Evolutionary conservation across 2,888 invertebrate species (phyloP).

Genomic region (Tetranychus truncatus): DNA sequence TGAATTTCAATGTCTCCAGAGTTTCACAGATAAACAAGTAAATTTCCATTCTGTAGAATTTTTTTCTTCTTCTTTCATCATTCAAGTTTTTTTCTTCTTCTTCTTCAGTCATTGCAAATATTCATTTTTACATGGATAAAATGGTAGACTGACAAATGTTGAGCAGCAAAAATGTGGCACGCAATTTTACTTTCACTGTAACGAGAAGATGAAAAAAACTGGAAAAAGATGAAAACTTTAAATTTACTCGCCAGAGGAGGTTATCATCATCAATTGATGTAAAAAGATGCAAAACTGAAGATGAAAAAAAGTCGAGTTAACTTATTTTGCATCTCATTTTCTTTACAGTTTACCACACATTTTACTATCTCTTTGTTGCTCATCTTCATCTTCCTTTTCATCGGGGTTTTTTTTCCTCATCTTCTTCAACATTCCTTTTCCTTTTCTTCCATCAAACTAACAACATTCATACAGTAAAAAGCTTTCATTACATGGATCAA

Average conservation of each 20-base stretch:
- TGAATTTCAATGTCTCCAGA: constrained; percentile 1
- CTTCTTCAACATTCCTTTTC: not conserved
- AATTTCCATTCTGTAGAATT: not conserved
- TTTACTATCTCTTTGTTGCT: not conserved
- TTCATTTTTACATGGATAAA: not conserved
- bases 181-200: too few relatives aligned
- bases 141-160: not conserved
- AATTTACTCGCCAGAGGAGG: not conserved
- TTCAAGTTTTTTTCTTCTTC: not conserved
- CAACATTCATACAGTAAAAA: not conserved
- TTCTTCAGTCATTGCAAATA: not conserved
- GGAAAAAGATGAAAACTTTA: not conserved
- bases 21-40: not conserved
- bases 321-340: not conserved
- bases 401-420: not conserved
- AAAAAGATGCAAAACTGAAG: not conserved
- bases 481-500: not conserved
- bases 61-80: not conserved
- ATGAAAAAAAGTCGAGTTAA: not conserved
- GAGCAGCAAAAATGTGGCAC: not conserved
- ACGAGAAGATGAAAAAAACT: not conserved
- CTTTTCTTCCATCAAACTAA: not conserved
- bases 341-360: not conserved
- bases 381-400: not conserved
- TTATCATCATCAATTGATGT: not conserved